Evolutionary conservation across 2,888 invertebrate species (phyloP).

Genomic region (Aphodius sticticus): DNA sequence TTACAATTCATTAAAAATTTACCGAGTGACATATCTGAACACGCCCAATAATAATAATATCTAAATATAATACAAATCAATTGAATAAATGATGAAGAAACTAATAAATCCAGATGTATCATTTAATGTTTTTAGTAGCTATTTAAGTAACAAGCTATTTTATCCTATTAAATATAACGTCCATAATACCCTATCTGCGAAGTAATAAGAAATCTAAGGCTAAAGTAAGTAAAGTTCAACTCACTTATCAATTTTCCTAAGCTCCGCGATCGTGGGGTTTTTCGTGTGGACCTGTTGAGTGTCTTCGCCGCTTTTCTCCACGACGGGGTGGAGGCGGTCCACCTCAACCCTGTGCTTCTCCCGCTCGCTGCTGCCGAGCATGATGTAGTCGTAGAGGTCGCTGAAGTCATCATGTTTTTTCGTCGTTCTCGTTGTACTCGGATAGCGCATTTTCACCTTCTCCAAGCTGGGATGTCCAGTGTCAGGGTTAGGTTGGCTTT

Average conservation of each 20-base stretch:
- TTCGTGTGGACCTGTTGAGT: slow-evolving; percentile 56
- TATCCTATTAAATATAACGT: not conserved
- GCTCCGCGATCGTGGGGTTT: slow-evolving; percentile 76
- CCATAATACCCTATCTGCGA: not conserved
- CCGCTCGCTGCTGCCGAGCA: slow-evolving; percentile 63
- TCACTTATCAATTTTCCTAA: slow-evolving; percentile 66
- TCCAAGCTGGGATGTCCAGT: slow-evolving; percentile 38
- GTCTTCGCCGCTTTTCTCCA: slow-evolving; percentile 61
- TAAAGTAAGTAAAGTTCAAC: slow-evolving; percentile 42
- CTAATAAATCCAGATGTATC: too few relatives aligned
- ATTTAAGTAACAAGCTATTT: too few relatives aligned
- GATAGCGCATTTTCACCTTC: slow-evolving; percentile 46
- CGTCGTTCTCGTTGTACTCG: slow-evolving; percentile 47
- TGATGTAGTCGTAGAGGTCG: slow-evolving; percentile 66
- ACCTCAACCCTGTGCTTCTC: slow-evolving; percentile 62
- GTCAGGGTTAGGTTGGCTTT: slow-evolving; percentile 50
- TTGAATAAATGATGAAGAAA: too few relatives aligned
- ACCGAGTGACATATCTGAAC: too few relatives aligned
- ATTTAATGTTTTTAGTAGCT: too few relatives aligned
- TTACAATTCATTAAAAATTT: too few relatives aligned
- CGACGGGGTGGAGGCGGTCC: slow-evolving; percentile 63
- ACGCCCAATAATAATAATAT: too few relatives aligned
- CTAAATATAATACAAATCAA: too few relatives aligned
- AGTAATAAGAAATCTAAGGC: slow-evolving; percentile 15
- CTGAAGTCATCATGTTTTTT: slow-evolving; percentile 68